phyloP scores from a whole-genome alignment of 2,888 invertebrate species.

The Alloplasta piceator region DNA sequence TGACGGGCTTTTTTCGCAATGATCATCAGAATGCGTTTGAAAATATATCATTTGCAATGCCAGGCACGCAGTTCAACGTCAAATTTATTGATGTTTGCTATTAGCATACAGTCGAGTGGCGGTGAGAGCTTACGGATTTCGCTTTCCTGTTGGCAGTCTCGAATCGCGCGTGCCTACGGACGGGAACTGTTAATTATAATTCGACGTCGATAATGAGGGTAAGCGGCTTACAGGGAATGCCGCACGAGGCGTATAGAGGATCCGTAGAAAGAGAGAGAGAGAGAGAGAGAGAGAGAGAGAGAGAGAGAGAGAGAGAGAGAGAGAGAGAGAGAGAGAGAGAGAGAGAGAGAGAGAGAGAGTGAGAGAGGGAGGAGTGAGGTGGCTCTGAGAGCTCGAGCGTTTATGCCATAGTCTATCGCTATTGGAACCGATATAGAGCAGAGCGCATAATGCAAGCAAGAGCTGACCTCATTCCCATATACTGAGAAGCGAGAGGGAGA shows the following conservation, averaged over 20 bases:
- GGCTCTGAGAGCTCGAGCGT: constrained; percentile 42
- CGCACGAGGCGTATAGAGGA: constrained; percentile 55
- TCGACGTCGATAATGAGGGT: constrained; percentile 78
- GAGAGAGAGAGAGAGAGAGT: background rate
- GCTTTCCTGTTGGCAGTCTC: constrained; percentile 48
- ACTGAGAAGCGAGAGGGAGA: background rate
- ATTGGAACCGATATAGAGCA: constrained; percentile 37
- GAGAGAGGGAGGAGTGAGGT: background rate
- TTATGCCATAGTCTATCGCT: constrained; percentile 41
- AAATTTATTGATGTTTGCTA: constrained; percentile 63
- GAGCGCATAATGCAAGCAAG: constrained; percentile 44
- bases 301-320: constrained; percentile 1
- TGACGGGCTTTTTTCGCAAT: no score
- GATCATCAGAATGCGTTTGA: background rate
- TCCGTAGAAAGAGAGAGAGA: background rate
- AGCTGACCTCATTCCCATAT: constrained; percentile 28
- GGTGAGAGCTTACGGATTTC: constrained; percentile 43
- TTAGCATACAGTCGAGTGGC: constrained; percentile 42
- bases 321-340: background rate
- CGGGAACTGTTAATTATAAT: constrained; percentile 77
- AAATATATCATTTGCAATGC: constrained; percentile 27
- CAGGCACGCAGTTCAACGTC: constrained; percentile 48
- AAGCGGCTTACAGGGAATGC: constrained; percentile 76
- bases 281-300: background rate
- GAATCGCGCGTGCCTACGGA: constrained; percentile 38